Evolutionary conservation across 2,113 vertebrate species (phyloP), one percentile per base, ranked within the genome.

Genomic region (Charadrius vociferus): DNA sequence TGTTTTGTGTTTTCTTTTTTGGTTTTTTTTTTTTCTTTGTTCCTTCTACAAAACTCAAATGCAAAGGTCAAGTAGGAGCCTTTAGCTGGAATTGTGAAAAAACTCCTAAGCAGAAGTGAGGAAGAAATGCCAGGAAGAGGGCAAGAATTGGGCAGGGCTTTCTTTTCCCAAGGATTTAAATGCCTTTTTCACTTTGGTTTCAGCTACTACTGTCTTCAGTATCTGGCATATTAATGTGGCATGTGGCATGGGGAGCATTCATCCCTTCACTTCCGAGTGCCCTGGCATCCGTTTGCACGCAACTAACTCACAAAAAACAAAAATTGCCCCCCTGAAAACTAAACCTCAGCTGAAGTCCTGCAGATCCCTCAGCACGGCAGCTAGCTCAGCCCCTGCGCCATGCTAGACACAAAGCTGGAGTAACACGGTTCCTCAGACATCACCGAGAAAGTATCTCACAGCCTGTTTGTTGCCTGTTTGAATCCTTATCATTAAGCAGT

Each of bases 401-500:
- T 21, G 6, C 36, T 49, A 30, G 49, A 49, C 83, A 37, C 32
- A 66, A 61, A 68, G 53, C 43, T 68, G 41, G 41, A 82, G 50
- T 66, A 67, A 37, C 41, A 61, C 47, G 39, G 73, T 29, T 78
- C 52, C 36, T 59, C 52, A 81, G 45, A 61, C 75, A 63, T 75
- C 68, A 63, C 61, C 58, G 36, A 75, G 74, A 94, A 95, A 71
- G 49, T 63, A 71, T 32, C 68, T 75, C 65, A 53, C 70, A 41
- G 73, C 56, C 79, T 97, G 93, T 95, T 95, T 97, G 62, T 86
- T 75, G 88, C 79, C 55, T 45, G 7, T 47, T 86, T 86, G 68
- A 81, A 88, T 97, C 73, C 78, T 97, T 95, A 85, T 95, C 92
- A 93, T 92, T 21, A n/a, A 39, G 26, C 21, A 4, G 27, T n/a